Evolutionary conservation across 2,888 invertebrate species (phyloP), one percentile per base, ranked within the genome.

Genomic region (Sinelater perroti): DNA sequence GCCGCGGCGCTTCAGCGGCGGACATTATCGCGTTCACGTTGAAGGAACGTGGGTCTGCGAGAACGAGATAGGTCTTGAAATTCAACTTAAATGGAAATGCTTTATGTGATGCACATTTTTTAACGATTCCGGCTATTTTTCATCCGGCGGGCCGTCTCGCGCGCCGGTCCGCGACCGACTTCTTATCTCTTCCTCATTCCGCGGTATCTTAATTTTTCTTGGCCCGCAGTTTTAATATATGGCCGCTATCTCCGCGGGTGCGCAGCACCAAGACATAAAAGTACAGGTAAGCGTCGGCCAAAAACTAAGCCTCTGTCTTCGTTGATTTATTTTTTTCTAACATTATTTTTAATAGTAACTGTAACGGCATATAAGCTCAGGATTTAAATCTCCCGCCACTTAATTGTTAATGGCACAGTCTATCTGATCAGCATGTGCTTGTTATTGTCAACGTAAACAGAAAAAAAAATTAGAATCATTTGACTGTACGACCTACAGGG

Each of bases 21-120:
- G 56, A 56, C 60, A 60, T 60, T 60, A 60, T 60, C 60, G 60
- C 56, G 56, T 60, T 60, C 60, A 60, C 60, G 60, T 60, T 60
- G 52, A 53, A 50, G 52, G 44, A 56, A 60, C 60, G 60, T 56
- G 56, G 56, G 60, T 50, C 60, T 60, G 60, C 47, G 30, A 52
- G 53, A 53, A 56, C 53, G 53, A 60, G 60, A 60, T 60, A 60
- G 52, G 60, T 60, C 51, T 56, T 50, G 60, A 56, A 56, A 60
- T 60, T 60, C 56, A 60, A 56, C 56, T 60, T 52, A 56, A 60
- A 60, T 60, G 60, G 60, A 60, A 60, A 60, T 60, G 60, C 46
- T 60, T 60, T 56, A 60, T 60, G 60, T 52, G 60, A 56, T 56
- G 56, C 56, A 60, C 56, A 56, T 56, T 56, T 60, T 60, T 56